Evolutionary conservation across 2,888 invertebrate species (phyloP), one percentile per base, ranked within the genome.

Genomic region (Nomada fucata): DNA sequence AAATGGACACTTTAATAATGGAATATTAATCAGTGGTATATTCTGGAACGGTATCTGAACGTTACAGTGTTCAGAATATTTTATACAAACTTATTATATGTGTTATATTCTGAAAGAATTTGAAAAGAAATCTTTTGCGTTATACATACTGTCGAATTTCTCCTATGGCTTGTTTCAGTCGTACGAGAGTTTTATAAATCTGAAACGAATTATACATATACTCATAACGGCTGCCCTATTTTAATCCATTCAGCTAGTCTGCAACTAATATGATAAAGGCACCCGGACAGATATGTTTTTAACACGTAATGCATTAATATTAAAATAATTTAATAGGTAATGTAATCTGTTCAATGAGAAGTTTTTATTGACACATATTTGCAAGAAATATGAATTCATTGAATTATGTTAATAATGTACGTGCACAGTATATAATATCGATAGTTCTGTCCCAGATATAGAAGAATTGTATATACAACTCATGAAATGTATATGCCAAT

Each of bases 11-110:
- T 83, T 83, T 83, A 85, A 69, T 82, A 85, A 83, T 64, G 78
- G 83, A 85, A 82, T 86, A 84, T 82, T 78, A 79, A 86, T 78
- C 79, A 67, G 84, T 80, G 81, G 75, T 76, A 83, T 63, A 83
- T 87, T 80, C 72, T 86, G 79, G 78, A 87, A 89, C 68, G 82
- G 82, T 76, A 86, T 89, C 83, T 80, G 80, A 79, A 82, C 83
- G 80, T 86, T 83, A 84, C 83, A 84, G 84, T 88, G 84, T 87
- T 89, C 86, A 87, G 86, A 88, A 88, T 86, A 84, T 89, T 88
- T 88, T 88, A 87, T 88, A 88, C 88, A 87, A 83, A 77, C 81
- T 75, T 84, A 82, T 86, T 83, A 77, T 83, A 77, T 85, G 75
- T 79, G 82, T 86, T 86, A 82, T 86, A 71, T 71, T 71, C 60